A percentile compares a stretch with the other conserved stretches of the same genome.
These are phyloP conservation scores for Epinephelus cyanopodus DNA, from an alignment of 2,113 vertebrate species.

Conservation along the genomic window DNA sequence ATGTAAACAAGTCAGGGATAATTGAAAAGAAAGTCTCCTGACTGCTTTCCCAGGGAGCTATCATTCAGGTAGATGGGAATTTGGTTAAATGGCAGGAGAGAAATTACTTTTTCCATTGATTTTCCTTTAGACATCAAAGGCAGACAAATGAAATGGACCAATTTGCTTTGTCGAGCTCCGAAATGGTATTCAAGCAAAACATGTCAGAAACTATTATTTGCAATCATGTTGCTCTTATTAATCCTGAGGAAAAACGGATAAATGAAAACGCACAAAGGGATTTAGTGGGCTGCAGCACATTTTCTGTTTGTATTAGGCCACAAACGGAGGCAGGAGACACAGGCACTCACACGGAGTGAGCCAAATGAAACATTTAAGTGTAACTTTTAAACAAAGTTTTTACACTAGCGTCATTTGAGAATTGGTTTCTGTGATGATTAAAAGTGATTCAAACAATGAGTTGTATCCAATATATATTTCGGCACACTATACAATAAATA, in stretches of 20 bases:
- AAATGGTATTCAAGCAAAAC: slow-evolving; percentile 86
- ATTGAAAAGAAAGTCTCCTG: slow-evolving; percentile 93
- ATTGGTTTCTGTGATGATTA: slow-evolving; percentile 23
- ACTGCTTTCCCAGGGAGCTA: slow-evolving; percentile 88
- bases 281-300: slow-evolving; percentile 68
- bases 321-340: slow-evolving; percentile 48
- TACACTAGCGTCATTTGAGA: slow-evolving; percentile 23
- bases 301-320: slow-evolving; percentile 70
- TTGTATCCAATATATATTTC: background rate
- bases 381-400: slow-evolving; percentile 63
- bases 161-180: slow-evolving; percentile 86
- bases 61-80: slow-evolving; percentile 88
- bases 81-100: slow-evolving; percentile 89
- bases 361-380: background rate
- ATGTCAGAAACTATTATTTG: slow-evolving; percentile 91
- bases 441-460: slow-evolving; percentile 8
- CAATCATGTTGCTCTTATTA: slow-evolving; percentile 87
- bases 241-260: slow-evolving; percentile 76
- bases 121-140: slow-evolving; percentile 90
- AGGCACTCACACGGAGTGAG: slow-evolving; percentile 31
- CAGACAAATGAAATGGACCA: slow-evolving; percentile 91
- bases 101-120: slow-evolving; percentile 97
- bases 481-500: background rate
- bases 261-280: slow-evolving; percentile 76
- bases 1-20: slow-evolving; percentile 95